Conservation (phyloP, 2,888 invertebrate genomes). For the Drosophila prostipennis region DNA sequence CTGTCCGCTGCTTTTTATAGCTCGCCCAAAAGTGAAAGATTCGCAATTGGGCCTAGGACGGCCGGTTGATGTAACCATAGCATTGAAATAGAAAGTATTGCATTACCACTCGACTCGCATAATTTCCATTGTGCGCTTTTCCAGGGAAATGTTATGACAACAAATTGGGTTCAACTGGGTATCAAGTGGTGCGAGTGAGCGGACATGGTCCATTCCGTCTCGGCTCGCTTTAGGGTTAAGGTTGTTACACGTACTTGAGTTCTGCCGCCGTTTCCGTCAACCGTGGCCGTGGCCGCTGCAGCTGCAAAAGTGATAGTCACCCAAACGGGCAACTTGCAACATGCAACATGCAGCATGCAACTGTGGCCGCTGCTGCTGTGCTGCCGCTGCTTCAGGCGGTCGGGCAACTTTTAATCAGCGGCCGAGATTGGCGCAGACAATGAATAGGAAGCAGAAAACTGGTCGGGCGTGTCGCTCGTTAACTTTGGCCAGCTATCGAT, state of each 20-base stretch:
- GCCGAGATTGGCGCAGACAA: constrained; percentile 44
- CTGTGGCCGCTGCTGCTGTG: too few species aligned
- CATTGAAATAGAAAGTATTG: constrained; percentile 78
- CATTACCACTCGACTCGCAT: constrained; percentile 69
- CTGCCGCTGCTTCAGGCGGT: constrained; percentile 50
- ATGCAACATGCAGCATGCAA: constrained; percentile 12
- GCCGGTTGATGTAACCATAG: constrained; percentile 73
- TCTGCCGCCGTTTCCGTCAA: constrained; percentile 70
- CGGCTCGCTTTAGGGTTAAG: constrained; percentile 70
- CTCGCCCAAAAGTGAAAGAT: constrained; percentile 66
- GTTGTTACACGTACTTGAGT: constrained; percentile 75
- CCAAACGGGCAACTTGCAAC: not conserved
- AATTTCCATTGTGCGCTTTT: constrained; percentile 66
- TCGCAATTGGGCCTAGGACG: constrained; percentile 55
- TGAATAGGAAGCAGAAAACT: constrained; percentile 49
- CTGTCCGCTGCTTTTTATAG: constrained; percentile 55
- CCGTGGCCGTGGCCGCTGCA: constrained; percentile 41
- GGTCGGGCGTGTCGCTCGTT: constrained; percentile 45
- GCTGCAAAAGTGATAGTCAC: constrained; percentile 61
- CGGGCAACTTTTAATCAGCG: constrained; percentile 60
- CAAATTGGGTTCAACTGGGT: constrained; percentile 71
- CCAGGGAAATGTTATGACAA: constrained; percentile 65
- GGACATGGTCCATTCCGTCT: constrained; percentile 30
- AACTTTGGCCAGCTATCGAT: constrained; percentile 33
- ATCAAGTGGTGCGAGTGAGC: constrained; percentile 58